Conservation (phyloP, 2,113 vertebrate species). For the Neolamprologus kungweensis region DNA sequence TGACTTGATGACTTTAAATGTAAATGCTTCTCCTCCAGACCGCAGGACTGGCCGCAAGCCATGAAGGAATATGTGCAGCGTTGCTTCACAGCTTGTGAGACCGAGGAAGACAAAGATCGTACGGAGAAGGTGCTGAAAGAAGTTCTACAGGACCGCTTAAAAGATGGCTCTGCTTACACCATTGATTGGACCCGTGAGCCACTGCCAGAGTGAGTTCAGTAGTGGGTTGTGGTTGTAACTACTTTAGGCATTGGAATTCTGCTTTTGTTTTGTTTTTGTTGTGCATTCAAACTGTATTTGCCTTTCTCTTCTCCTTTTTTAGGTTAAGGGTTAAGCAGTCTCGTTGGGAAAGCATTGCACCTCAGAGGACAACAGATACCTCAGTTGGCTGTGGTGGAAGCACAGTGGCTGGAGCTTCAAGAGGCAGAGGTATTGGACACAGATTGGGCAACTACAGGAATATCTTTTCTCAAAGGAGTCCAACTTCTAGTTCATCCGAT, state of each 20-base stretch:
- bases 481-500: slow-evolving; percentile 79
- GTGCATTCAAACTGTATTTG: background rate
- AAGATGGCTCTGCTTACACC: slow-evolving; percentile 89
- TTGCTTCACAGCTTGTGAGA: slow-evolving; percentile 88
- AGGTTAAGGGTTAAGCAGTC: slow-evolving; percentile 77
- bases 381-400: slow-evolving; percentile 58
- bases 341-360: slow-evolving; percentile 77
- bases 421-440: slow-evolving; percentile 63
- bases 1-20: background rate
- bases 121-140: slow-evolving; percentile 89
- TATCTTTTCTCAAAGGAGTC: slow-evolving; percentile 86
- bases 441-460: slow-evolving; percentile 83
- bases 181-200: slow-evolving; percentile 89
- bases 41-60: slow-evolving; percentile 87
- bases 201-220: slow-evolving; percentile 74
- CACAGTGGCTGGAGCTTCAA: slow-evolving; percentile 20
- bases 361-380: slow-evolving; percentile 63
- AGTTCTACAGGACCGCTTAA: slow-evolving; percentile 82
- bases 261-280: background rate
- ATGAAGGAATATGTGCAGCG: slow-evolving; percentile 95
- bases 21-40: slow-evolving; percentile 53
- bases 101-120: slow-evolving; percentile 86
- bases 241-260: background rate
- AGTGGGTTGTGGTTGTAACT: background rate
- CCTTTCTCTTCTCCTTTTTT: background rate